Evolutionary conservation across 2,113 vertebrate genomes (phyloP).

Genomic region (Muscicapa adusta): DNA sequence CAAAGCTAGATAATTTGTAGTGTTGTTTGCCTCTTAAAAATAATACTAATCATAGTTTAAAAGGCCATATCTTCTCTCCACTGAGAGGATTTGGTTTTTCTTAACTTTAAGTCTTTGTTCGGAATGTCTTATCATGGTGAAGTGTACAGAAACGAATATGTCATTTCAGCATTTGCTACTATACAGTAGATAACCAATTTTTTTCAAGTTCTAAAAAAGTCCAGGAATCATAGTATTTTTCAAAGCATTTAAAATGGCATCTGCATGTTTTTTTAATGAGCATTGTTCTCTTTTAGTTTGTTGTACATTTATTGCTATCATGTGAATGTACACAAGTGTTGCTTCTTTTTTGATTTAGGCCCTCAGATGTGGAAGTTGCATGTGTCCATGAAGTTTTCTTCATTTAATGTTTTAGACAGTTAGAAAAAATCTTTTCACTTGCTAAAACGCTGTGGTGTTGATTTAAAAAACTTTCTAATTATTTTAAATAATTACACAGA

Average conservation of each 20-base stretch:
- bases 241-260: not conserved
- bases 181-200: not conserved
- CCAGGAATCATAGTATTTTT: not conserved
- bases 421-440: not conserved
- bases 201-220: not conserved
- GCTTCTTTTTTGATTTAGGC: not conserved
- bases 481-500: not conserved
- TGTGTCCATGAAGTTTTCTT: not conserved
- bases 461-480: not conserved
- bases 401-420: not conserved
- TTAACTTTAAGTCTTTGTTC: slow-evolving; percentile 16
- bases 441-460: not conserved
- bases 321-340: not conserved
- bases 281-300: not conserved
- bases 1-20: not conserved
- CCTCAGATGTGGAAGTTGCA: not conserved
- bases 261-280: not conserved
- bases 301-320: not conserved
- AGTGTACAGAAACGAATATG: not conserved
- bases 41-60: not conserved
- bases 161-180: not conserved
- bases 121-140: not conserved
- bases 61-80: not conserved
- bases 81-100: not conserved
- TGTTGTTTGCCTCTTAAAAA: not conserved